Evolutionary conservation across 2,888 invertebrate genomes (phyloP), one percentile per base, ranked within the genome.

Genomic region (Megastigmus dorsalis): DNA sequence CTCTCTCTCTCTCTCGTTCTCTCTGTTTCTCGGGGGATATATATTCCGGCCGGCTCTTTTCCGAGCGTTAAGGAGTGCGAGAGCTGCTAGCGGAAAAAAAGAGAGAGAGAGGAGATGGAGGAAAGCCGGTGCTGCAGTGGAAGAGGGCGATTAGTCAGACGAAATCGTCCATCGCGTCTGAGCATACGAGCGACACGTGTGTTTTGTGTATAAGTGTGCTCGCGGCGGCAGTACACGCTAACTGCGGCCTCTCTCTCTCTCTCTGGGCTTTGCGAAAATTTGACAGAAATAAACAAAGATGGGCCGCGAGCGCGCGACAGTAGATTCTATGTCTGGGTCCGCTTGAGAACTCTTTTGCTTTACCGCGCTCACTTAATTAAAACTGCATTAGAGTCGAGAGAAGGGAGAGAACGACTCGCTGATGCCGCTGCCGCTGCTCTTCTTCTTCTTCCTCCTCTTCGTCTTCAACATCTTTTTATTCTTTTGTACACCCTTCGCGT

Each of bases 141-240:
- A 83, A 83, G 59, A 30, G 84, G 84, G 82, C 84, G 86, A 88
- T 88, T 87, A 87, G 86, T 88, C 87, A 88, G 82, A 82, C 83
- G 86, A 88, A 88, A 88, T 88, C 87, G 87, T 85, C 84, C 87
- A 87, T 88, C 82, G 83, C 87, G 87, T 88, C 87, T 88, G 87
- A 86, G 84, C 87, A 87, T 86, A 86, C 86, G 87, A 87, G 85
- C 79, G 85, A 85, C 87, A 88, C 84, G 85, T 88, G 87, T 84
- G n/a, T n/a, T n/a, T 81, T 79, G 77, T 78, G 80, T 79, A 77
- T 74, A n/a, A n/a, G 69, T 41, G 6, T 18, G 36, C 45, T 41
- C 74, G 60, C 10, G 30, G n/a, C n/a, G n/a, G n/a, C n/a, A n/a
- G n/a, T n/a, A n/a, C n/a, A n/a, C 48, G 59, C 69, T 69, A 57